Conservation (phyloP, 2,797 vertebrate genomes). For the Lutjanus argentimaculatus region DNA sequence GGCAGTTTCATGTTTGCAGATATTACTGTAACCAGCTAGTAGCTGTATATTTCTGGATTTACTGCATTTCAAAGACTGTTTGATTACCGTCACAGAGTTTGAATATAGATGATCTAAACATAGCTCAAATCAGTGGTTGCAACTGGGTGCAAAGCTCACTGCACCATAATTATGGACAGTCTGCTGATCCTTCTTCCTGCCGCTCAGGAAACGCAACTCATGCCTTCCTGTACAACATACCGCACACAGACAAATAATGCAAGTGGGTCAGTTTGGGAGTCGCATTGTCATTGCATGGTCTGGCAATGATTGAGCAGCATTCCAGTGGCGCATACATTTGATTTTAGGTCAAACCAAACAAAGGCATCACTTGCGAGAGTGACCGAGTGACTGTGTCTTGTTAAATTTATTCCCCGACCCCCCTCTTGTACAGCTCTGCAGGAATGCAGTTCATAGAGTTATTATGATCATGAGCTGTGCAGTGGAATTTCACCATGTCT, state of each 20-base stretch:
- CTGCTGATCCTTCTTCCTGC: conserved; percentile 85
- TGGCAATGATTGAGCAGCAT: conserved; percentile 73
- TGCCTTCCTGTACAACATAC: conserved; percentile 82
- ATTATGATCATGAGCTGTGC: conserved; percentile 74
- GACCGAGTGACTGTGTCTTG: conserved; percentile 68
- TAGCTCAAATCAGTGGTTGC: conserved; percentile 68
- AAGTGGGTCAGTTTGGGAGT: conserved; percentile 80
- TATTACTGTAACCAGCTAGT: conserved; percentile 11
- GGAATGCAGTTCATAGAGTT: conserved; percentile 81
- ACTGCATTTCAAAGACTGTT: conserved; percentile 41
- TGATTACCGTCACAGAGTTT: conserved; percentile 38
- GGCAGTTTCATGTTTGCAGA: conserved; percentile 24
- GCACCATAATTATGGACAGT: conserved; percentile 82
- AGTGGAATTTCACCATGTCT: conserved; percentile 80
- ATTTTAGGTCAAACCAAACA: conserved; percentile 84
- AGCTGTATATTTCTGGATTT: conserved; percentile 26
- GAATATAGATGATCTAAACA: conserved; percentile 57
- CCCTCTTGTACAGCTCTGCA: conserved; percentile 45
- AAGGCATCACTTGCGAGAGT: conserved; percentile 72
- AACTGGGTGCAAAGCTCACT: conserved; percentile 67
- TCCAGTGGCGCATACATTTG: conserved; percentile 65
- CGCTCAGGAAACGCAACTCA: conserved; percentile 83
- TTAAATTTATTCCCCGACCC: conserved; percentile 66
- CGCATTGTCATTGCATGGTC: conserved; percentile 73
- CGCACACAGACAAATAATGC: conserved; percentile 61